These are phyloP conservation scores for Apamea anceps DNA, from an alignment of 2,888 invertebrate species.

Conservation along the genomic window DNA sequence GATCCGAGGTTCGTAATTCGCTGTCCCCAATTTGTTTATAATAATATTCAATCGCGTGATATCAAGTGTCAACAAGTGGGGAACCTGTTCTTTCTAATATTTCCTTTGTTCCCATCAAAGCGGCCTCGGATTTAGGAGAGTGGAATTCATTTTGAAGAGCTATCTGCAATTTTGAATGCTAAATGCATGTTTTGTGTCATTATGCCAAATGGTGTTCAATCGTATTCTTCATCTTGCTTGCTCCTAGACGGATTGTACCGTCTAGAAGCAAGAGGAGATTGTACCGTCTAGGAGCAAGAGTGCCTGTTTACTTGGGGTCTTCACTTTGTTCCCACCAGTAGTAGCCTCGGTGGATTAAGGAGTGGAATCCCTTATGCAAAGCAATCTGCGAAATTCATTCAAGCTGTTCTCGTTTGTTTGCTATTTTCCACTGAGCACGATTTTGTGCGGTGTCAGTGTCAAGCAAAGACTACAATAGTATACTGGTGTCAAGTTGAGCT, in stretches of 20 bases:
- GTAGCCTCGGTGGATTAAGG: not conserved
- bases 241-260: no score
- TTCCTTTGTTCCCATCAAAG: not conserved
- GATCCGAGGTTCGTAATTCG: constrained; percentile 30
- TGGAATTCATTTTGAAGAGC: not conserved
- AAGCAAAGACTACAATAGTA: no score
- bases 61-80: constrained; percentile 8
- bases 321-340: not conserved
- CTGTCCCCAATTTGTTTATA: constrained; percentile 48
- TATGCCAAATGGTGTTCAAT: no score
- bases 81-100: constrained; percentile 36
- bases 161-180: no score
- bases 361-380: not conserved
- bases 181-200: no score
- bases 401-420: not conserved
- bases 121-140: not conserved
- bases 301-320: no score
- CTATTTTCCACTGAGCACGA: not conserved
- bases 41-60: constrained; percentile 48
- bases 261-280: no score
- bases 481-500: not conserved
- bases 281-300: no score
- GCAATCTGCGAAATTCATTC: not conserved
- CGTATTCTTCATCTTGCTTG: no score
- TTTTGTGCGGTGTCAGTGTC: not conserved